Conservation (phyloP, 2,797 vertebrate genomes). For the Gymnocypris eckloni region DNA sequence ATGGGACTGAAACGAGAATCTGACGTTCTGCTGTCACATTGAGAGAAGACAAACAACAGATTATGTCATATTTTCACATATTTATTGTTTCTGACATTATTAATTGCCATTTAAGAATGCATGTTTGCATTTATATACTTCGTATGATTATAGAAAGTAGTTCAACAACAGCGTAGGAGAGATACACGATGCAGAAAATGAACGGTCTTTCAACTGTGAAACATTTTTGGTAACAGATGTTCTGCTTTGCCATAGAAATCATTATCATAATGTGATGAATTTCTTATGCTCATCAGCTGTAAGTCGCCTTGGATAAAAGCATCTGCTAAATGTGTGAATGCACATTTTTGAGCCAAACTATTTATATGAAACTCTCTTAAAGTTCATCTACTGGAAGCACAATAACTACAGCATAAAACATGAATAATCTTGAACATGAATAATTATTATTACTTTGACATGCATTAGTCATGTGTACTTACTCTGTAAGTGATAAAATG, state of each 20-base stretch:
- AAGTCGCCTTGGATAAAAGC: not conserved
- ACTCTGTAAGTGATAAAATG: not conserved
- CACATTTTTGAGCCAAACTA: not conserved
- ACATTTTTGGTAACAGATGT: not conserved
- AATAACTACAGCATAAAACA: not conserved
- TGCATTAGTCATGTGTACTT: not conserved
- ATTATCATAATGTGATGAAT: not conserved
- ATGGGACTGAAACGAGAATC: conserved; percentile 93
- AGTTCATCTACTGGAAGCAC: not conserved
- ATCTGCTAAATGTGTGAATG: not conserved
- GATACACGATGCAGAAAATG: not conserved
- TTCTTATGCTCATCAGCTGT: not conserved
- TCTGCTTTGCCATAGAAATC: not conserved
- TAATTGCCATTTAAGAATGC: not conserved
- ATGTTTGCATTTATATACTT: not conserved
- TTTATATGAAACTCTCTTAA: not conserved
- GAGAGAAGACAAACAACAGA: conserved; percentile 80
- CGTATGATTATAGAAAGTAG: not conserved
- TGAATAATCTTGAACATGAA: not conserved
- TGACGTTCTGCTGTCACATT: conserved; percentile 88
- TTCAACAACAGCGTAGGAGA: not conserved
- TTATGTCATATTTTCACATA: not conserved
- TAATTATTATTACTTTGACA: not conserved
- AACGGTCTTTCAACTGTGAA: not conserved
- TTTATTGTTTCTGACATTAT: not conserved